These are phyloP conservation scores for Manduca sexta DNA, from an alignment of 1,140 invertebrate genomes.

Conservation along the genomic window DNA sequence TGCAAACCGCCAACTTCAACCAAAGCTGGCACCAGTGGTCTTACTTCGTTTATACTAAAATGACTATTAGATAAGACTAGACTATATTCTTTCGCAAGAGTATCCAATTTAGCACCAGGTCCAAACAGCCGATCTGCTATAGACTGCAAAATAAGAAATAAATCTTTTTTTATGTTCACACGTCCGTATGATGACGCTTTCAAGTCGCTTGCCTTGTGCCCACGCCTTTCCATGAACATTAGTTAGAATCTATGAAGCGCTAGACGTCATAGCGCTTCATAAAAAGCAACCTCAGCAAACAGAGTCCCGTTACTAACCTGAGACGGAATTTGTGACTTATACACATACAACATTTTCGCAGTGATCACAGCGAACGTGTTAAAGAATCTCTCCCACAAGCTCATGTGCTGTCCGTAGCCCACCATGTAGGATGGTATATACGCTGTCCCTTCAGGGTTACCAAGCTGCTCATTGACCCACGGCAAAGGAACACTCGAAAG, in stretches of 20 bases:
- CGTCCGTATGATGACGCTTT: too few relatives aligned
- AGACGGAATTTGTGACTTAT: constrained; percentile 56
- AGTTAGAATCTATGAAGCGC: too few relatives aligned
- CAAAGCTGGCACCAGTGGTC: constrained; percentile 73
- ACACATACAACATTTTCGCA: constrained; percentile 49
- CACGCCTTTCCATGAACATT: too few relatives aligned
- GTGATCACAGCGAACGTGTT: constrained; percentile 69
- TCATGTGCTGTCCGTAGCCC: constrained; percentile 72
- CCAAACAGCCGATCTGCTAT: constrained; percentile 67
- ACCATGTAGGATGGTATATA: constrained; percentile 76
- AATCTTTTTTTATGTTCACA: too few relatives aligned
- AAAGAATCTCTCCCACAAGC: constrained; percentile 73
- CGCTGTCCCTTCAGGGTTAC: constrained; percentile 76
- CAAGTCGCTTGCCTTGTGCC: too few relatives aligned
- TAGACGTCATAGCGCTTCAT: too few relatives aligned
- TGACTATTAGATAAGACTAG: constrained; percentile 77
- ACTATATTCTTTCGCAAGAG: constrained; percentile 75
- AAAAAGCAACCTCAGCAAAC: too few relatives aligned
- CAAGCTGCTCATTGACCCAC: constrained; percentile 76
- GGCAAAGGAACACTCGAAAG: constrained; percentile 75
- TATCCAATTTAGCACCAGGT: constrained; percentile 62
- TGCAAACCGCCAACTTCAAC: constrained; percentile 76
- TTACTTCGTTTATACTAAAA: constrained; percentile 75
- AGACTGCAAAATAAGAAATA: too few relatives aligned
- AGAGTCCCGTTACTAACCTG: constrained; percentile 38